These are phyloP conservation scores for Galeopsomyia nigrocyanea DNA, from an alignment of 2,888 invertebrate genomes.

Conservation along the genomic window DNA sequence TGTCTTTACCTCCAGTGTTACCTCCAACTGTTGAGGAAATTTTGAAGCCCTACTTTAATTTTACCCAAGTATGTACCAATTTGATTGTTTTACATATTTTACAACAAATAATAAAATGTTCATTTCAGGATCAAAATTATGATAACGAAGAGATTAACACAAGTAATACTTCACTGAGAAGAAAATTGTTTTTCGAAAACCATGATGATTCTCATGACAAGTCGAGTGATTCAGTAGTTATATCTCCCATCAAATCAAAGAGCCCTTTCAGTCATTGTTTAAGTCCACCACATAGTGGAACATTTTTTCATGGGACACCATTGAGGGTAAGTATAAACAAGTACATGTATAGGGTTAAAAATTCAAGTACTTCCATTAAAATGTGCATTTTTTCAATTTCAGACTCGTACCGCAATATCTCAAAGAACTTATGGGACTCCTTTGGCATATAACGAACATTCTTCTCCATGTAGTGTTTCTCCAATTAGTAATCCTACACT, in stretches of 20 bases:
- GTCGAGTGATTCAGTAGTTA: conserved; percentile 51
- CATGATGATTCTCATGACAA: conserved; percentile 57
- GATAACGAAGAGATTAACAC: conserved; percentile 62
- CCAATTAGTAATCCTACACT: conserved; percentile 56
- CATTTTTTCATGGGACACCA: conserved; percentile 60
- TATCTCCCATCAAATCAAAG: conserved; percentile 57
- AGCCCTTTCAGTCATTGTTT: conserved; percentile 49
- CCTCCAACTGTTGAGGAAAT: conserved; percentile 76
- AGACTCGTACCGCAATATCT: conserved; percentile 50
- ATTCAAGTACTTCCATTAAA: not conserved
- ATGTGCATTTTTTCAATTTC: conserved; percentile 15
- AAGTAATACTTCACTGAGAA: conserved; percentile 62
- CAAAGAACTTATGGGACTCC: conserved; percentile 58
- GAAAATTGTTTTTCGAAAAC: conserved; percentile 62
- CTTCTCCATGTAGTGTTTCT: conserved; percentile 61
- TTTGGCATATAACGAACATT: conserved; percentile 46
- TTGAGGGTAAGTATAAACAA: conserved; percentile 53
- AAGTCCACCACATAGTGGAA: conserved; percentile 64
- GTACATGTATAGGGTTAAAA: not conserved
- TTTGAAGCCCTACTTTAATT: conserved; percentile 76
- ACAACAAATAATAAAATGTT: not conserved
- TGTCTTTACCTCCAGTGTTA: conserved; percentile 76
- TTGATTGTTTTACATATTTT: not conserved
- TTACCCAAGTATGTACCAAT: conserved; percentile 66
- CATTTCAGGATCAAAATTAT: conserved; percentile 59